A percentile compares a stretch with the other conserved stretches of the same genome.
Evolutionary conservation across 2,888 invertebrate genomes (phyloP).

Genomic region (Stenotaenia linearis): DNA sequence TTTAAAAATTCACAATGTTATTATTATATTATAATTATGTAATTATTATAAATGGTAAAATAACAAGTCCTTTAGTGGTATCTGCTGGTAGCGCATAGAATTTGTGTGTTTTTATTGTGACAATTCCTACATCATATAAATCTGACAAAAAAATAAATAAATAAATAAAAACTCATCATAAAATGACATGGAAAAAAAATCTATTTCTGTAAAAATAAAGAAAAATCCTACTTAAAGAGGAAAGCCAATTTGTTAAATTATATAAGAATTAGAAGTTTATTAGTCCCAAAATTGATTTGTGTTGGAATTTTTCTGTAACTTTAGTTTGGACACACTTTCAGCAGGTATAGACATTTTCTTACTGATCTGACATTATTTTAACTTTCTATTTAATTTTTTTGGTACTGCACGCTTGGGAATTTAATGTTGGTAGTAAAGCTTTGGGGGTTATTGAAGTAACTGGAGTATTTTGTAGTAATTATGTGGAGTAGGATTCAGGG

Average conservation of each 20-base stretch:
- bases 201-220: conserved; percentile 3
- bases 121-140: background rate
- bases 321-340: conserved; percentile 26
- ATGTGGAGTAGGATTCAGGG: conserved; percentile 8
- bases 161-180: background rate
- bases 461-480: conserved; percentile 8
- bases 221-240: background rate
- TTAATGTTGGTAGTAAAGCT: conserved; percentile 12
- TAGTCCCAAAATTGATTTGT: background rate
- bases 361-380: background rate
- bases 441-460: background rate
- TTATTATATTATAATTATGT: conserved; percentile 22
- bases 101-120: conserved; percentile 18
- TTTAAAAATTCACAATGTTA: background rate
- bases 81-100: conserved; percentile 28
- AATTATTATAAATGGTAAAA: conserved; percentile 10
- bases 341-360: background rate
- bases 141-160: background rate
- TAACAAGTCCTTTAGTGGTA: conserved; percentile 24
- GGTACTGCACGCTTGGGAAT: background rate
- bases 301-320: background rate
- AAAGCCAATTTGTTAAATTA: background rate
- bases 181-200: conserved; percentile 14
- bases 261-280: background rate
- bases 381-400: background rate